These are phyloP conservation scores for Bubo scandiacus DNA, from an alignment of 2,113 vertebrate genomes.

Conservation along the genomic window DNA sequence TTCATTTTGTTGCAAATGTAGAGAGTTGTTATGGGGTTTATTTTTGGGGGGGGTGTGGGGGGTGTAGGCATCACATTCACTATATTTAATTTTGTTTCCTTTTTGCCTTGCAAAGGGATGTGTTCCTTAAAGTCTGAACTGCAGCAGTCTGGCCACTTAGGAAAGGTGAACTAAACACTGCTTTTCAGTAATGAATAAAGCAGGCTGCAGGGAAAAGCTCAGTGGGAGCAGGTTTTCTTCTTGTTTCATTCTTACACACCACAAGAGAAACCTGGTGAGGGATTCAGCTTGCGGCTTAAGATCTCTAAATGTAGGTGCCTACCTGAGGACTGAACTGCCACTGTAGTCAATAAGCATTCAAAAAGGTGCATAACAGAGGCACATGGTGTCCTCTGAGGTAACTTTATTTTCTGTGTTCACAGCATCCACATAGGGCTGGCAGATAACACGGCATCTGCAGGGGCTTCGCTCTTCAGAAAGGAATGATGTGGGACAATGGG, in stretches of 20 bases:
- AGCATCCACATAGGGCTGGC: neutral
- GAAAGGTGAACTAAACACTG: neutral
- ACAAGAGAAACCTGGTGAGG: neutral
- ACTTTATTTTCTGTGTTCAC: neutral
- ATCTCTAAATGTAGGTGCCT: neutral
- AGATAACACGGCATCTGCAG: neutral
- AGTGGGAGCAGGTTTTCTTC: neutral
- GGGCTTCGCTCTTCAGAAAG: neutral
- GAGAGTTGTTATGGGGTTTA: neutral
- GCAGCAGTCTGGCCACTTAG: neutral
- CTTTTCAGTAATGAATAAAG: neutral
- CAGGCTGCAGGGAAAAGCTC: neutral
- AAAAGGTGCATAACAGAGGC: neutral
- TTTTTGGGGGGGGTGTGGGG: too few species aligned
- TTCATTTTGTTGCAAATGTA: neutral
- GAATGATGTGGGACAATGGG: neutral
- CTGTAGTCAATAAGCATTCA: neutral
- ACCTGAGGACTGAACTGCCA: neutral
- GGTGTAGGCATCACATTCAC: neutral
- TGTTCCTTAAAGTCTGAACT: neutral
- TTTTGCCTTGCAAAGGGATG: neutral
- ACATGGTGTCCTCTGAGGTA: rapidly evolving
- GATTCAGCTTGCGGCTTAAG: neutral
- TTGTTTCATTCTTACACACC: neutral
- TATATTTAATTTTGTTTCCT: neutral